These are phyloP conservation scores for Cepaea nemoralis DNA, from an alignment of 1,140 invertebrate genomes.

Conservation along the genomic window DNA sequence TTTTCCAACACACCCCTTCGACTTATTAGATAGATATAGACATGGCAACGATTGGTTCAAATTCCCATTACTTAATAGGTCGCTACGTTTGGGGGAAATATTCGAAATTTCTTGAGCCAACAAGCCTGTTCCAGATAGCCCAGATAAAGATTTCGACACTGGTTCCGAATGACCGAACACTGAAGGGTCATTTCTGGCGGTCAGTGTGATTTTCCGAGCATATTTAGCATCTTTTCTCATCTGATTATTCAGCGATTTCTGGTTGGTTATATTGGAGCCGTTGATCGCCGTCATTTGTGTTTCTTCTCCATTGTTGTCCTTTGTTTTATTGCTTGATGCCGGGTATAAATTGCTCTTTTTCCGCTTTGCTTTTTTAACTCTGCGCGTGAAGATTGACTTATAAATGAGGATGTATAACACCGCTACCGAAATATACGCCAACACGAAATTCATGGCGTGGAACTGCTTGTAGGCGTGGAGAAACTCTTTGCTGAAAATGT, in stretches of 20 bases:
- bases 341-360: conserved; percentile 46
- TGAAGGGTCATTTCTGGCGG: conserved; percentile 17
- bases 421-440: conserved; percentile 44
- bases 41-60: too few species aligned
- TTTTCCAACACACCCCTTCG: too few species aligned
- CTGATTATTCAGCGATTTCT: conserved; percentile 24
- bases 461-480: conserved; percentile 42
- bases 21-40: too few species aligned
- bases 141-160: too few species aligned
- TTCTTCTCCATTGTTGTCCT: conserved; percentile 25
- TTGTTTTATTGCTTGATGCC: conserved; percentile 8
- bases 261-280: background rate
- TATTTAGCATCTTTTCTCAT: conserved; percentile 15
- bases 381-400: conserved; percentile 42
- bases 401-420: conserved; percentile 53
- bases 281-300: conserved; percentile 42
- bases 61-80: too few species aligned
- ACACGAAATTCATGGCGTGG: conserved; percentile 39
- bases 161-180: background rate
- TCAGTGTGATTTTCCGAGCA: background rate
- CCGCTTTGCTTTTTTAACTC: conserved; percentile 48
- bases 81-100: too few species aligned
- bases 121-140: too few species aligned
- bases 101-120: too few species aligned
- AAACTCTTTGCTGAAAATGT: conserved; percentile 40